Conservation (phyloP, 2,113 vertebrate species). For the Colaptes auratus region DNA sequence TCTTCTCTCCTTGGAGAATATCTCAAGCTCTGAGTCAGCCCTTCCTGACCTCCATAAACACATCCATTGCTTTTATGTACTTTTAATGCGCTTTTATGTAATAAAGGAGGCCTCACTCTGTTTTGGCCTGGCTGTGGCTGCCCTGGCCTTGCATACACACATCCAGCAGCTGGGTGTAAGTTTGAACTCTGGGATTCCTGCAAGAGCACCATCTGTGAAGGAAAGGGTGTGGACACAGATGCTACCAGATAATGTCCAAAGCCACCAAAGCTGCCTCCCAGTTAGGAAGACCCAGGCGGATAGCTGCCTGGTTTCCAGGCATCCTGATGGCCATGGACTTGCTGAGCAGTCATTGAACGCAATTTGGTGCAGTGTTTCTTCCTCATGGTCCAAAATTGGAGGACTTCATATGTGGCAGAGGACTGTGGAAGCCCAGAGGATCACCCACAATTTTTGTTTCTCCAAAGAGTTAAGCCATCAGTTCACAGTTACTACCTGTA, state of each 20-base stretch:
- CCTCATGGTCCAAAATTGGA: not conserved
- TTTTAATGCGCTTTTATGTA: not conserved
- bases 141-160: conserved; percentile 9
- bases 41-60: conserved; percentile 55
- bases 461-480: not conserved
- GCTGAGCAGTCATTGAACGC: not conserved
- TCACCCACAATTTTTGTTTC: not conserved
- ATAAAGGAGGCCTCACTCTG: conserved; percentile 6
- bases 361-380: not conserved
- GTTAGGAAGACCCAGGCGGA: not conserved
- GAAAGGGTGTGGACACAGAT: conserved; percentile 21
- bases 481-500: not conserved
- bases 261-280: not conserved
- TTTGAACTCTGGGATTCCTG: conserved; percentile 17
- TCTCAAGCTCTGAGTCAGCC: conserved; percentile 13
- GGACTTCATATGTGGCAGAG: not conserved
- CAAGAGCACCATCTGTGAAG: conserved; percentile 19
- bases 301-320: not conserved
- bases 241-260: not conserved
- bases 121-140: conserved; percentile 26
- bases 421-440: not conserved
- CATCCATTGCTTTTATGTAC: conserved; percentile 23
- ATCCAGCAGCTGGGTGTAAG: conserved; percentile 50
- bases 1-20: conserved; percentile 59
- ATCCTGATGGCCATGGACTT: not conserved